phyloP scores from a whole-genome alignment of 64 coral and sea anemone species.

The Stylophora pistillata region DNA sequence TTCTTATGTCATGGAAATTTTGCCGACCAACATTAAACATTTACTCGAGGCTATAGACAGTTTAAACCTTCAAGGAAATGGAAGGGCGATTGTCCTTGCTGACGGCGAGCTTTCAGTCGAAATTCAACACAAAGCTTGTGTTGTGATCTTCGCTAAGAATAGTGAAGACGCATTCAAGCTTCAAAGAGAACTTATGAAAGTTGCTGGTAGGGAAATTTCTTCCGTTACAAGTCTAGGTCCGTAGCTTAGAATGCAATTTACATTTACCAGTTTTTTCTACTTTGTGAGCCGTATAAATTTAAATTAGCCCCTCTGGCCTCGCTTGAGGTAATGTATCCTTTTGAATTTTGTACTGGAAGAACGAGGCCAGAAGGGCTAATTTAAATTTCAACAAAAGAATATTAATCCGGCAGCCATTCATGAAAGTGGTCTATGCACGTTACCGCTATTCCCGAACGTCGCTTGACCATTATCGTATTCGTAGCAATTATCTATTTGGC shows the following conservation, averaged over 20 bases:
- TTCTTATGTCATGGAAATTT: constrained; percentile 58
- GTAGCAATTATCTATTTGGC: not conserved
- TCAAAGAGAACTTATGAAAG: constrained; percentile 35
- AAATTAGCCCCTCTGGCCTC: no score
- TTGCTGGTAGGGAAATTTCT: not conserved
- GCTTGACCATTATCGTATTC: not conserved
- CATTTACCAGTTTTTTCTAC: not conserved
- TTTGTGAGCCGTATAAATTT: no score
- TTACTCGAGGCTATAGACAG: constrained; percentile 60
- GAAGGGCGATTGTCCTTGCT: constrained; percentile 52
- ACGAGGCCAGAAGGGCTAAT: no score
- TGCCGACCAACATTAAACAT: constrained; percentile 26
- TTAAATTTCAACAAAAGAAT: no score
- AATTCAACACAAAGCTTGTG: constrained; percentile 52
- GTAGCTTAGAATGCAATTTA: not conserved
- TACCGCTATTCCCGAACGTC: not conserved
- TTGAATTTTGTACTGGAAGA: no score
- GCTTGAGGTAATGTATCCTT: no score
- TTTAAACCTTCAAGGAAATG: constrained; percentile 59
- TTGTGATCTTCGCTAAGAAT: constrained; percentile 70
- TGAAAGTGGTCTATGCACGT: no score
- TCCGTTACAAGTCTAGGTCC: not conserved
- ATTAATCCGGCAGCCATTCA: no score
- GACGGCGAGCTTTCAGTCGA: constrained; percentile 45
- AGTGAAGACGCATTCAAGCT: constrained; percentile 46